Conservation (phyloP, 35 echinoderm and acorn worm species). For the Diadema setosum region DNA sequence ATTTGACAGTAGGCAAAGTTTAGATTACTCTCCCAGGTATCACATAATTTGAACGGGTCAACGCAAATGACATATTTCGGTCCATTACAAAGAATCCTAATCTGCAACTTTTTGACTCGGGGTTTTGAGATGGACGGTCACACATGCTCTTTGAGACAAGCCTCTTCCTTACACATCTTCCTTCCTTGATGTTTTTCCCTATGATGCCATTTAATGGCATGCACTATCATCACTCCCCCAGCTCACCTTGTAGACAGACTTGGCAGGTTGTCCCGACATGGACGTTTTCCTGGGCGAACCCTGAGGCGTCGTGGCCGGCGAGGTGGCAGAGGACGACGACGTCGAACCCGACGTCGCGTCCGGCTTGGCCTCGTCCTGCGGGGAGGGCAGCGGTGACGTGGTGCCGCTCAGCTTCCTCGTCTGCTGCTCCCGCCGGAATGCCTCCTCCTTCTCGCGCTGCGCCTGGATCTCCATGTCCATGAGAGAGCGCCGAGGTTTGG, state of each 20-base stretch:
- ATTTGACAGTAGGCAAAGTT: too few relatives aligned
- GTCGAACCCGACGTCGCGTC: background rate
- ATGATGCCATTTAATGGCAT: too few relatives aligned
- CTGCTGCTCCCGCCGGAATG: background rate
- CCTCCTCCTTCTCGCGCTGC: slow-evolving; percentile 2
- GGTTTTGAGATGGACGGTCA: too few relatives aligned
- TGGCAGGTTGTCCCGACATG: background rate
- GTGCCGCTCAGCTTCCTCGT: background rate
- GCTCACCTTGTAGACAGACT: background rate
- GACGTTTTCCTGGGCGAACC: background rate
- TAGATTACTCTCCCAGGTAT: too few relatives aligned
- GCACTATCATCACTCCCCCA: too few relatives aligned
- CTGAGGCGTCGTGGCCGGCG: background rate
- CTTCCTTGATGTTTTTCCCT: too few relatives aligned
- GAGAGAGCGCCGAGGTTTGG: background rate
- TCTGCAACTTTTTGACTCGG: too few relatives aligned
- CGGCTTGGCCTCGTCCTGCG: background rate
- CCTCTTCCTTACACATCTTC: too few relatives aligned
- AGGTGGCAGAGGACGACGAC: background rate
- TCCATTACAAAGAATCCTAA: too few relatives aligned
- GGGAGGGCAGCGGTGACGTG: background rate
- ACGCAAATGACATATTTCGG: too few relatives aligned
- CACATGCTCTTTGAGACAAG: too few relatives aligned
- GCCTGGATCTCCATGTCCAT: background rate
- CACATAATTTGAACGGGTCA: too few relatives aligned